A percentile compares a stretch with the other conserved stretches of the same genome.
Conservation (phyloP, 2,797 vertebrate species). For the Monodelphis domestica region DNA sequence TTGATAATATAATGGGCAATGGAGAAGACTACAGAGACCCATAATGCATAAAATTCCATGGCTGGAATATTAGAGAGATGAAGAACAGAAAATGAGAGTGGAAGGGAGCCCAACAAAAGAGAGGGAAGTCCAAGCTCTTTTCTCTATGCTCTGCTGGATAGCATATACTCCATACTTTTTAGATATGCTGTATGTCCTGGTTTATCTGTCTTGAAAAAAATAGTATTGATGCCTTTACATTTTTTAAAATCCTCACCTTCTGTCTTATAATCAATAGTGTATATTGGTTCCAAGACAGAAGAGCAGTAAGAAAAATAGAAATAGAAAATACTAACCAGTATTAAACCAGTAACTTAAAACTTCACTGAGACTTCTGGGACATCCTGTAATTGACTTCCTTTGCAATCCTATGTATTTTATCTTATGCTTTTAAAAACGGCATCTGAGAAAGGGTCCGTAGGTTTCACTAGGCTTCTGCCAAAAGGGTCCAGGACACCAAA, state of each 20-base stretch:
- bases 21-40: not conserved
- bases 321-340: too few species aligned
- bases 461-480: not conserved
- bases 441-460: not conserved
- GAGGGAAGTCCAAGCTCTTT: not conserved
- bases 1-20: not conserved
- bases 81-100: not conserved
- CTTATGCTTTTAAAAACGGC: not conserved
- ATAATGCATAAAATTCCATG: not conserved
- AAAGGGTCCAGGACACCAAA: not conserved
- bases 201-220: not conserved
- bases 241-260: too few species aligned
- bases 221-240: not conserved
- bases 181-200: not conserved
- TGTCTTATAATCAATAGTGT: too few species aligned
- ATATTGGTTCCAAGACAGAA: too few species aligned
- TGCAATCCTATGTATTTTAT: not conserved
- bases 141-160: not conserved
- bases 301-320: too few species aligned
- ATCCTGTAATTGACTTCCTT: not conserved
- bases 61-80: not conserved
- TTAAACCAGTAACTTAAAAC: not conserved
- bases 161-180: too few species aligned
- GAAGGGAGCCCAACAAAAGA: not conserved
- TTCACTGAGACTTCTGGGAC: not conserved